Evolutionary conservation across 2,113 vertebrate species (phyloP), one percentile per base, ranked within the genome.

Genomic region (Hiodon tergisus): DNA sequence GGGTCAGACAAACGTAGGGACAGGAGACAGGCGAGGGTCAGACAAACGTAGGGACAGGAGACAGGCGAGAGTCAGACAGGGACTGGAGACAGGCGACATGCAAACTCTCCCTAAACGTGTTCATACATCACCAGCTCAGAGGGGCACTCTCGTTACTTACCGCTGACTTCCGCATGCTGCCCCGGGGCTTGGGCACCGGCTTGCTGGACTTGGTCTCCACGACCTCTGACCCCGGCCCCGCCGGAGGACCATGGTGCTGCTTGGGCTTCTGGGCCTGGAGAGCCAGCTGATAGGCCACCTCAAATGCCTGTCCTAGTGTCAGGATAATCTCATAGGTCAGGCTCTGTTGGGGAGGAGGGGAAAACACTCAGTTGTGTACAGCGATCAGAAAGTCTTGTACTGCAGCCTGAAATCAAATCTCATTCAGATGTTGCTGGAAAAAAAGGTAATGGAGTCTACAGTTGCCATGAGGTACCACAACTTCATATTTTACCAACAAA

Each of bases 301-400:
- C 97, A 0, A 99, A 98, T 0, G 97, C 97, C 88, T 99, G 97
- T 17, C 97, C 97, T 83, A 99, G 72, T 0, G 97, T 99, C 86
- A 99, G 89, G 85, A 99, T 99, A 80, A 99, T 98, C 92, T 99
- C 97, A 13, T 98, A 98, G 0, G 97, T 97, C 88, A 98, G 88
- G 83, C 95, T 99, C 97, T 99, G 82, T 0, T 6, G 78, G 81
- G 13, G 10, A 9, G 17, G 55, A 67, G 5, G 17, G 4, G 6
- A 59, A 69, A 13, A 6, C 14, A 17, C 3, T 54, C 13, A n/a
- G 55, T 59, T 65, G 10, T 8, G 13, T 0, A 4, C 73, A 67
- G 60, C 3, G 2, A 73, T 31, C 31, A 31, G 31, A 31, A 31
- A 31, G 31, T 31, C 31, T 31, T 31, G 31, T 31, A 31, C 31